These are phyloP conservation scores for Gavia stellata DNA, from an alignment of 2,113 vertebrate genomes.

Conservation along the genomic window DNA sequence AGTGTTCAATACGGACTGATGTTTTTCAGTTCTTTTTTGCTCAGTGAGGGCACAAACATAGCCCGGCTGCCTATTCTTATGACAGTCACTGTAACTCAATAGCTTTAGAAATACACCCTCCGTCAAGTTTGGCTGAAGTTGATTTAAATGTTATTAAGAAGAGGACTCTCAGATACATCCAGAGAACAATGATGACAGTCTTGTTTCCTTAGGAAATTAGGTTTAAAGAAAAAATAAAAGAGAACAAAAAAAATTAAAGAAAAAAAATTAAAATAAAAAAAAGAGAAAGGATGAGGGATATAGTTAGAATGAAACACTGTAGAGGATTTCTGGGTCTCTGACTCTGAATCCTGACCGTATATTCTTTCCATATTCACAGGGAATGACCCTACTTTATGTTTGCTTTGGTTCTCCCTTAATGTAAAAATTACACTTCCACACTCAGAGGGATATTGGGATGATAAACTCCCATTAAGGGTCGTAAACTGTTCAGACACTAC, in stretches of 20 bases:
- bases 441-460: not conserved
- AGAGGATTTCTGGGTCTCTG: not conserved
- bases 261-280: not conserved
- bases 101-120: not conserved
- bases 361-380: not conserved
- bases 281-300: not conserved
- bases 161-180: not conserved
- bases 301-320: not conserved
- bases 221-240: not conserved
- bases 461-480: not conserved
- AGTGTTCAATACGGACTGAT: not conserved
- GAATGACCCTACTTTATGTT: not conserved
- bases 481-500: not conserved
- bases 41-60: not conserved
- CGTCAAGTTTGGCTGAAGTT: not conserved
- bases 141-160: not conserved
- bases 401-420: not conserved
- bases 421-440: not conserved
- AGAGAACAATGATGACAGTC: not conserved
- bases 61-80: not conserved
- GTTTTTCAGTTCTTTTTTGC: not conserved
- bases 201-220: not conserved
- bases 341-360: not conserved
- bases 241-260: too few species aligned
- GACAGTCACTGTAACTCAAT: not conserved